These are phyloP conservation scores for Amyelois transitella DNA, from an alignment of 1,140 invertebrate species.

Conservation along the genomic window DNA sequence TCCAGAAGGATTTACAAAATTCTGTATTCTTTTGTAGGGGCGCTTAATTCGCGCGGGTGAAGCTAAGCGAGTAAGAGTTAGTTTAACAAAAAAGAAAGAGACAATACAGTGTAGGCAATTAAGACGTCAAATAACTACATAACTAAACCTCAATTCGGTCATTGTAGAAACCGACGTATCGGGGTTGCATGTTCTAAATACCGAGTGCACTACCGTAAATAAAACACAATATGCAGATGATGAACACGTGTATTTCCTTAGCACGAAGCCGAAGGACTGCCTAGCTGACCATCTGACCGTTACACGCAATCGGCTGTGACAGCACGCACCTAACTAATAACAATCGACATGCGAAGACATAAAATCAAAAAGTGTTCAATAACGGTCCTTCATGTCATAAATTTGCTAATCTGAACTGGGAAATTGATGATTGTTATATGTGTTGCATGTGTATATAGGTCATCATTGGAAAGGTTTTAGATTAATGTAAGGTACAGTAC, in stretches of 20 bases:
- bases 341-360: slow-evolving; percentile 34
- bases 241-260: slow-evolving; percentile 21
- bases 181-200: slow-evolving; percentile 23
- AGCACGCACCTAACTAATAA: slow-evolving; percentile 49
- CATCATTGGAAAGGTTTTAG: not conserved
- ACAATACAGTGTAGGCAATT: too few relatives aligned
- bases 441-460: not conserved
- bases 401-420: not conserved
- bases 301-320: slow-evolving; percentile 44
- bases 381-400: slow-evolving; percentile 12
- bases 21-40: too few relatives aligned
- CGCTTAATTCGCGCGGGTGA: too few relatives aligned
- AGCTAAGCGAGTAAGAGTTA: too few relatives aligned
- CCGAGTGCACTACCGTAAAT: slow-evolving; percentile 19
- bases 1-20: too few relatives aligned
- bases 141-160: not conserved
- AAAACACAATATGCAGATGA: slow-evolving; percentile 26
- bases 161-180: not conserved
- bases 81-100: too few relatives aligned
- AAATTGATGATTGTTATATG: not conserved
- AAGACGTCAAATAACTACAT: too few relatives aligned
- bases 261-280: slow-evolving; percentile 19
- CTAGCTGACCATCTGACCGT: slow-evolving; percentile 22
- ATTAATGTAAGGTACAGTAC: not conserved
- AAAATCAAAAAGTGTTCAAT: slow-evolving; percentile 19